A percentile compares a stretch with the other conserved stretches of the same genome.
Conservation (phyloP, 2,797 vertebrate genomes). For the Limosa lapponica region DNA sequence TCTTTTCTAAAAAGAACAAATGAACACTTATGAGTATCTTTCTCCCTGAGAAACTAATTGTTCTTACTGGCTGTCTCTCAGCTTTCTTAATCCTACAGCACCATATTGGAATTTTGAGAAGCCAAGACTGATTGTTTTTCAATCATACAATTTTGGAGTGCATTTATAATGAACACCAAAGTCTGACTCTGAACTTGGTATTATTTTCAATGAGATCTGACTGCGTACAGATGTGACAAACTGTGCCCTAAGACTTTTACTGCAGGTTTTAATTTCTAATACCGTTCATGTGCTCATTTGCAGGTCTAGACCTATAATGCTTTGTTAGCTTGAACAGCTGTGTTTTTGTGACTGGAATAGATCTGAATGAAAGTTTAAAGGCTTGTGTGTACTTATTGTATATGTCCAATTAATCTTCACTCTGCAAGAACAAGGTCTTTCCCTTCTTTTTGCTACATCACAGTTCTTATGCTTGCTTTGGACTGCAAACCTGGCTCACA, state of each 20-base stretch:
- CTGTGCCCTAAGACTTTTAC: background rate
- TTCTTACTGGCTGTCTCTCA: background rate
- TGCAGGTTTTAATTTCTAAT: constrained; percentile 52
- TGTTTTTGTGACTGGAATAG: constrained; percentile 32
- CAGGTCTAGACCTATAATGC: constrained; percentile 66
- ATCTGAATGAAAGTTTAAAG: constrained; percentile 47
- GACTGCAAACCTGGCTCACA: constrained; percentile 56
- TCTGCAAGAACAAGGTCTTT: background rate
- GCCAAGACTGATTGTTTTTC: background rate
- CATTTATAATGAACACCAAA: background rate
- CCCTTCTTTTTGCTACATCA: constrained; percentile 12
- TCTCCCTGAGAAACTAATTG: background rate
- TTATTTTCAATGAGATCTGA: background rate
- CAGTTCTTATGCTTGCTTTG: constrained; percentile 56
- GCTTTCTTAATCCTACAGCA: background rate
- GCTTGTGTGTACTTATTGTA: constrained; percentile 16
- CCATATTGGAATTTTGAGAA: background rate
- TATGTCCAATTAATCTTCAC: constrained; percentile 53
- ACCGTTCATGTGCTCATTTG: constrained; percentile 36
- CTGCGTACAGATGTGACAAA: background rate
- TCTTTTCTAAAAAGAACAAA: background rate
- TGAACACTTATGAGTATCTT: background rate
- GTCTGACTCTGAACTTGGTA: background rate
- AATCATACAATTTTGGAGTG: background rate
- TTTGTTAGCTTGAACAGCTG: constrained; percentile 63